Percentiles rank a stretch among this genome's conserved stretches.
These are phyloP conservation scores for Callyntrura sp. DNA, from an alignment of 2,888 invertebrate genomes.

Conservation along the genomic window DNA sequence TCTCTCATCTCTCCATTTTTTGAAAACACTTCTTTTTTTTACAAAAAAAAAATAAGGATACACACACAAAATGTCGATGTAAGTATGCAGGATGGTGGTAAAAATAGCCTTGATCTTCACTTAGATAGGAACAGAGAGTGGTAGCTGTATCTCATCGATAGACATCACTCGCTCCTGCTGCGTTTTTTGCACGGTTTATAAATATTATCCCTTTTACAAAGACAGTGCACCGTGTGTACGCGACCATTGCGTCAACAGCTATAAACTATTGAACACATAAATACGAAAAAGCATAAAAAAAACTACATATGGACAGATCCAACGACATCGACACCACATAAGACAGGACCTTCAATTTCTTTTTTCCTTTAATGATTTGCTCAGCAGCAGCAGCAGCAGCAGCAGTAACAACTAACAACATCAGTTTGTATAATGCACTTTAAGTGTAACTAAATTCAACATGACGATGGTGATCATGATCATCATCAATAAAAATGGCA, in stretches of 20 bases:
- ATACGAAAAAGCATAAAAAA: no score
- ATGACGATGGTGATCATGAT: slow-evolving; percentile 9
- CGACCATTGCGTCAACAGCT: no score
- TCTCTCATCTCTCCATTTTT: no score
- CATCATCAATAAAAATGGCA: slow-evolving; percentile 10
- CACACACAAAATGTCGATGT: neutral
- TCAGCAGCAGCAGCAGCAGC: neutral
- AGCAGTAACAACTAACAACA: neutral
- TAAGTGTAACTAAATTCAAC: slow-evolving; percentile 26
- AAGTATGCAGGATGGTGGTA: neutral
- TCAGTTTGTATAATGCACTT: neutral
- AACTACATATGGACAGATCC: no score
- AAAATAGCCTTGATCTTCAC: slow-evolving; percentile 37
- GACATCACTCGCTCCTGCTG: neutral
- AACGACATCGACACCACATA: no score
- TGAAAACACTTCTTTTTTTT: no score
- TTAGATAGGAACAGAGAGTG: neutral
- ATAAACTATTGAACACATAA: no score
- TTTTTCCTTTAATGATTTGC: neutral
- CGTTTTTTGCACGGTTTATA: no score
- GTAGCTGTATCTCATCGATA: neutral
- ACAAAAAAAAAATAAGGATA: no score
- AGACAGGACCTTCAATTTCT: neutral
- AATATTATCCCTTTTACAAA: no score
- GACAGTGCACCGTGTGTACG: no score